Evolutionary conservation across 2,888 invertebrate species (phyloP).

Genomic region (Microctonus hyperodae): DNA sequence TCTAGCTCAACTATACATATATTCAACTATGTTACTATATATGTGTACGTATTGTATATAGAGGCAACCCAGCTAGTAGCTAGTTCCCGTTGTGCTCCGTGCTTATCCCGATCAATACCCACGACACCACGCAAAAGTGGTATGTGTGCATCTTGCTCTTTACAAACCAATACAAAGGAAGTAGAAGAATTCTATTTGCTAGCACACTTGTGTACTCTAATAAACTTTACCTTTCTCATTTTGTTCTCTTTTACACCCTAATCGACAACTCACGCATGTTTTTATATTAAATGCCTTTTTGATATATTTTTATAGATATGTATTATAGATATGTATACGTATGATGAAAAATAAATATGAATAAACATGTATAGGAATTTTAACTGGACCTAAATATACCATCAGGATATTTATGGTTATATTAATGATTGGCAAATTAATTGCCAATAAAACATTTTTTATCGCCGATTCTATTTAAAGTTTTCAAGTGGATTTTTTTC

Average conservation of each 20-base stretch:
- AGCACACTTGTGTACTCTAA: slow-evolving; percentile 8
- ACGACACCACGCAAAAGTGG: slow-evolving; percentile 40
- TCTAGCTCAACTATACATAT: slow-evolving; percentile 17
- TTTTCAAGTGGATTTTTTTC: too few relatives aligned
- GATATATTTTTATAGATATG: not conserved
- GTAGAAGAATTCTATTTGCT: slow-evolving; percentile 12
- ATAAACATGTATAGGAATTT: too few relatives aligned
- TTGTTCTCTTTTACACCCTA: not conserved
- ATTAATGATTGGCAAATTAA: not conserved
- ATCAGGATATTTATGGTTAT: not conserved
- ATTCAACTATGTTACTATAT: not conserved
- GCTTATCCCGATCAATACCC: slow-evolving; percentile 47
- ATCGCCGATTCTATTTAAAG: not conserved
- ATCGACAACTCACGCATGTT: not conserved
- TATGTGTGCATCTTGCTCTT: slow-evolving; percentile 36
- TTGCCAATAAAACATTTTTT: not conserved
- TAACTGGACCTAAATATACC: not conserved
- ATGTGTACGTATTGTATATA: slow-evolving; percentile 1
- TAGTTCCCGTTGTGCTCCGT: slow-evolving; percentile 43
- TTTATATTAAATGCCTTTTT: not conserved
- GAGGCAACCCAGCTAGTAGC: slow-evolving; percentile 39
- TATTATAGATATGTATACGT: too few relatives aligned
- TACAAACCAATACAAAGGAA: slow-evolving; percentile 32
- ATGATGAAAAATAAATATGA: too few relatives aligned
- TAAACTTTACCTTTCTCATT: slow-evolving; percentile 2